Evolutionary conservation across 2,113 vertebrate species (phyloP).

Genomic region (Aythya baeri): DNA sequence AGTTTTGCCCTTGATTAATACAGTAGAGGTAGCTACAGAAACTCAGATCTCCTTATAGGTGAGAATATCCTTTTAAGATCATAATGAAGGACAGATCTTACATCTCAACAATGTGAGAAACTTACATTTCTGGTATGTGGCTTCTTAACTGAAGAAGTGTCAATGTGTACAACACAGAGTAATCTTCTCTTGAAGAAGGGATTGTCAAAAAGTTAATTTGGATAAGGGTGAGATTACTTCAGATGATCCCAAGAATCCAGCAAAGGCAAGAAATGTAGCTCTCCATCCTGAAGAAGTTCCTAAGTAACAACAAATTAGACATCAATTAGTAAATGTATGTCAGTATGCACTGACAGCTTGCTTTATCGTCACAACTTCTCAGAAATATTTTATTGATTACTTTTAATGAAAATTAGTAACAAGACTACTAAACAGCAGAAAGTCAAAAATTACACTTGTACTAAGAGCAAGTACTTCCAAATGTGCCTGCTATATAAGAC

Average conservation of each 20-base stretch:
- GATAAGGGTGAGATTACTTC: background rate
- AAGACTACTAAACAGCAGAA: background rate
- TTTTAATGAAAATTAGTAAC: background rate
- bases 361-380: background rate
- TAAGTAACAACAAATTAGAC: background rate
- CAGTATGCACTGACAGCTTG: background rate
- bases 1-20: background rate
- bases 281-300: conserved; percentile 24
- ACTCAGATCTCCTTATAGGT: background rate
- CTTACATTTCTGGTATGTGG: conserved; percentile 19
- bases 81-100: background rate
- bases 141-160: background rate
- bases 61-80: background rate
- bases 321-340: background rate
- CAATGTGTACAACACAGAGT: fast-evolving
- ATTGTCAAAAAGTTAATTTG: background rate
- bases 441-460: background rate
- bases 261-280: background rate
- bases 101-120: background rate
- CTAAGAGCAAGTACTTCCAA: background rate
- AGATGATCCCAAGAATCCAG: conserved; percentile 8
- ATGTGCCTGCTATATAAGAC: background rate
- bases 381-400: background rate
- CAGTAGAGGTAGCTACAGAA: background rate
- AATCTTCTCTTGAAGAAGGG: background rate